phyloP scores from a whole-genome alignment of 2,797 vertebrate genomes.

The Dendrocincla tyrannina region DNA sequence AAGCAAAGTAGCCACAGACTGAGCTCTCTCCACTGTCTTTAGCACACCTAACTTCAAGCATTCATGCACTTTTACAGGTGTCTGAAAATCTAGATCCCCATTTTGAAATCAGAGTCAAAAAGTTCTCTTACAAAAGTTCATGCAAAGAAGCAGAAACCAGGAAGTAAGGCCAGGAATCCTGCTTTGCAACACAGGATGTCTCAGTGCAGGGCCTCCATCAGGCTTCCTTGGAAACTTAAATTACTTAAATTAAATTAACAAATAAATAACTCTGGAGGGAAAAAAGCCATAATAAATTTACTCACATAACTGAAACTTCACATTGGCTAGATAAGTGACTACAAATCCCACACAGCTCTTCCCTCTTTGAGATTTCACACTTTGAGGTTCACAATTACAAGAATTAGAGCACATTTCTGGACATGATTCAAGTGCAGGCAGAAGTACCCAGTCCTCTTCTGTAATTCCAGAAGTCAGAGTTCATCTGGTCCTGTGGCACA shows the following conservation, averaged over 20 bases:
- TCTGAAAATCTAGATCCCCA: background rate
- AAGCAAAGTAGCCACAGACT: background rate
- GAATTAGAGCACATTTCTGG: background rate
- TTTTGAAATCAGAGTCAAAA: background rate
- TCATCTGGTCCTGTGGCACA: background rate
- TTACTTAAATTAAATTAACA: background rate
- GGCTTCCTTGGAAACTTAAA: background rate
- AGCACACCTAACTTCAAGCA: background rate
- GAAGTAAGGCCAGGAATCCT: conserved; percentile 18
- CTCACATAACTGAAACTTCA: background rate
- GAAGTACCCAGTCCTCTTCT: background rate
- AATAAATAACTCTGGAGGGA: background rate
- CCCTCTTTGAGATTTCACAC: background rate
- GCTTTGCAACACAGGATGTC: background rate
- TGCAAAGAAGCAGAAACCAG: background rate
- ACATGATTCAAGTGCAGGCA: background rate
- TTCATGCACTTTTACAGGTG: rapidly evolving
- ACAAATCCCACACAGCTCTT: background rate
- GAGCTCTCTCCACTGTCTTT: background rate
- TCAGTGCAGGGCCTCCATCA: background rate
- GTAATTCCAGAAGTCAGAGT: background rate
- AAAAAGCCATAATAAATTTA: background rate
- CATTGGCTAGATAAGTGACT: background rate
- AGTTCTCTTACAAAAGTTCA: background rate
- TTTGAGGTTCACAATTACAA: background rate